phyloP scores from a whole-genome alignment of 2,113 vertebrate genomes.

The Oryzias celebensis region DNA sequence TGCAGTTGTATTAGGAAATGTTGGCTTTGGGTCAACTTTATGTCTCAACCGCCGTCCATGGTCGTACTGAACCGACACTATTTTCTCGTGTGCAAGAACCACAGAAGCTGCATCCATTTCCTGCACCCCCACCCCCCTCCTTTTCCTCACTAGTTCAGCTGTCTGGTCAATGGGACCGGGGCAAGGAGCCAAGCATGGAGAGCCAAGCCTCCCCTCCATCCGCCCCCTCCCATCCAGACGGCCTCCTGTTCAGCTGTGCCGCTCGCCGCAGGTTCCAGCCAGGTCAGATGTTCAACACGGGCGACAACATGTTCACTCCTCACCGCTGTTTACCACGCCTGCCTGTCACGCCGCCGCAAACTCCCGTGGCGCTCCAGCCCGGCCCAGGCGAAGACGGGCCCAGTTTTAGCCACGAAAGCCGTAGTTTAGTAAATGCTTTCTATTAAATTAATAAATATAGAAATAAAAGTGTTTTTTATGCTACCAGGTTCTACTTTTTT shows the following conservation, averaged over 20 bases:
- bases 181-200: conserved; percentile 87
- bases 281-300: conserved; percentile 75
- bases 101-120: conserved; percentile 35
- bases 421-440: too few relatives aligned
- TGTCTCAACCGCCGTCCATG: too few relatives aligned
- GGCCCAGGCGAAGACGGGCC: not conserved
- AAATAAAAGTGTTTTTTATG: too few relatives aligned
- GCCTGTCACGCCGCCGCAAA: conserved; percentile 19
- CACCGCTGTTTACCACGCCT: conserved; percentile 57
- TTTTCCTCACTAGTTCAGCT: conserved; percentile 87
- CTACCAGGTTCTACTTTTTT: too few relatives aligned
- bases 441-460: too few relatives aligned
- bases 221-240: conserved; percentile 57
- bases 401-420: not conserved
- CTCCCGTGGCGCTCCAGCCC: not conserved
- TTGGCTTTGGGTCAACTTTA: too few relatives aligned
- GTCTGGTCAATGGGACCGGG: conserved; percentile 92
- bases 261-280: conserved; percentile 70
- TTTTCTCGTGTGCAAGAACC: conserved; percentile 20
- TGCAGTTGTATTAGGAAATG: too few relatives aligned
- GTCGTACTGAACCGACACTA: conserved; percentile 11
- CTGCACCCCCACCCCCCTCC: conserved; percentile 18
- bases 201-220: conserved; percentile 63
- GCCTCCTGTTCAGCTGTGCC: conserved; percentile 73
- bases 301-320: conserved; percentile 70